phyloP scores from a whole-genome alignment of 2,888 invertebrate species.

The Chydorus sphaericus region DNA sequence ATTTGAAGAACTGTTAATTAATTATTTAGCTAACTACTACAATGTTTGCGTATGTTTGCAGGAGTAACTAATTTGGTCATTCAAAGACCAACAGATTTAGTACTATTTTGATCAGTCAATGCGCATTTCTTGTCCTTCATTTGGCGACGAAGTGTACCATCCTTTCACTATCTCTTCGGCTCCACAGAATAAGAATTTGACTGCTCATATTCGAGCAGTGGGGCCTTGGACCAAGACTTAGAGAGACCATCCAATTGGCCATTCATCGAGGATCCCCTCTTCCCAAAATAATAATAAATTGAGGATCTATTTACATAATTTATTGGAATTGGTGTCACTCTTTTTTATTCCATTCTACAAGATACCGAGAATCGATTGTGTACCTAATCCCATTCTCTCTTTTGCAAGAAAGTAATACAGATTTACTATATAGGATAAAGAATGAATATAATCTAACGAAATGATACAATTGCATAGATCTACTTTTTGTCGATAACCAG shows the following conservation, averaged over 20 bases:
- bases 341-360: conserved; percentile 48
- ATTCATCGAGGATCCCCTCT: conserved; percentile 23
- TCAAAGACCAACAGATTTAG: conserved; percentile 40
- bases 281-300: conserved; percentile 30
- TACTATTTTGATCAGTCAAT: conserved; percentile 47
- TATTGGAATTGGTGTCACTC: conserved; percentile 48
- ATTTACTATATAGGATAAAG: no score
- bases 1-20: no score
- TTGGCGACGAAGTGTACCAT: conserved; percentile 41
- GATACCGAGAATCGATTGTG: no score
- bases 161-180: conserved; percentile 47
- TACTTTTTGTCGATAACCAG: conserved; percentile 47
- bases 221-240: conserved; percentile 44
- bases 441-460: no score
- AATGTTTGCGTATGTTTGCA: no score
- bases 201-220: conserved; percentile 42
- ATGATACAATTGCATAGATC: conserved; percentile 36
- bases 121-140: conserved; percentile 38
- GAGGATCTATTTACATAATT: no score
- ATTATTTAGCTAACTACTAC: no score
- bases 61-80: conserved; percentile 43
- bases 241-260: conserved; percentile 22
- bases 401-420: no score
- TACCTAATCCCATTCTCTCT: no score
- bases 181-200: conserved; percentile 41